Evolutionary conservation across 2,113 vertebrate species (phyloP), one percentile per base, ranked within the genome.

Genomic region (Nannospalax galili): DNA sequence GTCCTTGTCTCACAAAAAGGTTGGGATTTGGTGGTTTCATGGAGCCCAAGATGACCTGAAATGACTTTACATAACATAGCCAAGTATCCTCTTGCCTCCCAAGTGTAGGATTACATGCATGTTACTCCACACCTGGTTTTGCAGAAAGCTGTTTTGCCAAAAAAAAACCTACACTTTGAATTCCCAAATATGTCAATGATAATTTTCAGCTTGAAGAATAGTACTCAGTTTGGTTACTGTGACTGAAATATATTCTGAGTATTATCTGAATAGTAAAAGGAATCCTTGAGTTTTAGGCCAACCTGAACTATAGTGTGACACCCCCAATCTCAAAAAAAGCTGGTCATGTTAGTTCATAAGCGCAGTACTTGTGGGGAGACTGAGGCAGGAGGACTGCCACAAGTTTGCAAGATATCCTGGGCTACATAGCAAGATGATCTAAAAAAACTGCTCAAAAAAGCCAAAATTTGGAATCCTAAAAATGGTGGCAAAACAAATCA

Each of bases 401-500:
- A 64, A 85, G 45, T 56, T n/a, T 70, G 45, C 15, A 58, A 45
- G 65, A 11, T 24, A 58, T 22, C 24, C 22, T 70, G 28, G 42
- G 19, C 82, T 56, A 86, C 48, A 72, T 30, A 69, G 11, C 64
- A 84, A 84, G 65, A 48, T 19, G 5, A 15, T 52, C 22, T 35
- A 30, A 85, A 85, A 58, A 69, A 28, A 30, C n/a, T 64, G 37
- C 26, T 75, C 37, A 40, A 62, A 81, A 62, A 62, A 62, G n/a
- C 37, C 30, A 42, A 82, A 42, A 65, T 64, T 26, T 52, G 45
- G 65, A 52, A 19, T 85, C 64, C 65, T 70, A 20, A 86, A 79
- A 89, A 90, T 37, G 24, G 79, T 79, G 60, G 28, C 70, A 84
- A 69, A 95, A 92, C 42, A 69, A 56, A 60, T 35, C n/a, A 35